Evolutionary conservation across 2,888 invertebrate genomes (phyloP).

Genomic region (Meandrusa payeni): DNA sequence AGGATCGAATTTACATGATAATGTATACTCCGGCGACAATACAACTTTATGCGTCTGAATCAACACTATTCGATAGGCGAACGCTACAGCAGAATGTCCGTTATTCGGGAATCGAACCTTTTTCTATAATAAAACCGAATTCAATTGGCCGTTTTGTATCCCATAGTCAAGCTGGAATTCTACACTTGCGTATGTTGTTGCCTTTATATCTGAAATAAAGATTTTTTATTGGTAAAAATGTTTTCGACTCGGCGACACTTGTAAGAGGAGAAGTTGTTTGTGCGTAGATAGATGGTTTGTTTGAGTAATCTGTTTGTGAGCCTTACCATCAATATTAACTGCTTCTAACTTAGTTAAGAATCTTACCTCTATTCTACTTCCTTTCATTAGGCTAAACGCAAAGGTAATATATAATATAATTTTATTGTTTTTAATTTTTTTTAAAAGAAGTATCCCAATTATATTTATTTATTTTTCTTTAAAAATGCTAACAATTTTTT

Average conservation of each 20-base stretch:
- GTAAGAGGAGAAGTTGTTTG: not conserved
- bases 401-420: too few species aligned
- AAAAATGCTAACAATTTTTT: too few species aligned
- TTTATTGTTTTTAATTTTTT: too few species aligned
- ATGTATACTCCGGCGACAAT: slow-evolving; percentile 21
- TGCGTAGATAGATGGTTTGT: not conserved
- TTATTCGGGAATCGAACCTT: slow-evolving; percentile 11
- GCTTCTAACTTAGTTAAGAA: too few species aligned
- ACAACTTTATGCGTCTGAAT: slow-evolving; percentile 25
- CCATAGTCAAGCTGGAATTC: slow-evolving; percentile 23
- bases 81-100: slow-evolving; percentile 12
- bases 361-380: too few species aligned
- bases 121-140: slow-evolving; percentile 23
- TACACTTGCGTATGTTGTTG: slow-evolving; percentile 13
- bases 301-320: too few species aligned
- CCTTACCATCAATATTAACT: too few species aligned
- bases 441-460: too few species aligned
- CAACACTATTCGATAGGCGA: slow-evolving; percentile 23
- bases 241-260: slow-evolving; percentile 1
- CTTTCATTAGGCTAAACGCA: too few species aligned
- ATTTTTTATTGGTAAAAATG: slow-evolving; percentile 9
- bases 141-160: slow-evolving; percentile 24
- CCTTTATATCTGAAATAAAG: slow-evolving; percentile 16
- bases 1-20: slow-evolving; percentile 23
- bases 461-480: too few species aligned